Base-by-base conservation (phyloP, 2,888 invertebrate species). In the Allolobophora icterica region DNA sequence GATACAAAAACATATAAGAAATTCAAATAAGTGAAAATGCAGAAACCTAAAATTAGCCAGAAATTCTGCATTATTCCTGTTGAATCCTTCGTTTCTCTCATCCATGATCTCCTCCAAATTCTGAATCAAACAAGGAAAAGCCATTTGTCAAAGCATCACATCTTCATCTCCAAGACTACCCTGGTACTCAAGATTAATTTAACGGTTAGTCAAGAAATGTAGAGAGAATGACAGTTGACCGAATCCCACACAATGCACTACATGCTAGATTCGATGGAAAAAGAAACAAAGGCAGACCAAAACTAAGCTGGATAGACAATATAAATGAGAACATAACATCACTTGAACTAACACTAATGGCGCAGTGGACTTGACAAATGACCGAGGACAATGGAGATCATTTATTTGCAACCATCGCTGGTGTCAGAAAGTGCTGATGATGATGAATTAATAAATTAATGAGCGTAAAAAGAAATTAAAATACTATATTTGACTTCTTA, bases 91-190 rank as follows among this genome's bases (percentile, higher is more conserved):
- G 15, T 87, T 87, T 38, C 87, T 34, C 87, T 87, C 24, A 24
- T 87, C 87, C 87, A 87, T 87, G 24, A 87, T 17, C 34, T 87
- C 21, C 87, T 87, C 87, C 87, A 87, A 87, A 87, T 21, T 34
- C 87, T 87, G 87, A 71, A n/a, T 71, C 71, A 71, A 71, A 71
- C 1, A 71, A 71, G 71, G n/a, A 71, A 71, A 30, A 71, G 71
- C 30, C n/a, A 71, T 4, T 71, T 17, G 1, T 71, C 71, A 71
- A 71, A 71, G 21, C 52, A 52, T 52, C 52, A 52, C n/a, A 2
- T 30, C 8, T 71, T 8, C 71, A 71, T 71, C 71, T 71, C n/a
- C n/a, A 71, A 71, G 30, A 71, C 11, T n/a, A 71, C 0, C 71
- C 71, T 71, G 11, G 71, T 71, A 71, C 71, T 71, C n/a, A n/a